phyloP scores from a whole-genome alignment of 2,888 invertebrate genomes.

The Helleia helle region DNA sequence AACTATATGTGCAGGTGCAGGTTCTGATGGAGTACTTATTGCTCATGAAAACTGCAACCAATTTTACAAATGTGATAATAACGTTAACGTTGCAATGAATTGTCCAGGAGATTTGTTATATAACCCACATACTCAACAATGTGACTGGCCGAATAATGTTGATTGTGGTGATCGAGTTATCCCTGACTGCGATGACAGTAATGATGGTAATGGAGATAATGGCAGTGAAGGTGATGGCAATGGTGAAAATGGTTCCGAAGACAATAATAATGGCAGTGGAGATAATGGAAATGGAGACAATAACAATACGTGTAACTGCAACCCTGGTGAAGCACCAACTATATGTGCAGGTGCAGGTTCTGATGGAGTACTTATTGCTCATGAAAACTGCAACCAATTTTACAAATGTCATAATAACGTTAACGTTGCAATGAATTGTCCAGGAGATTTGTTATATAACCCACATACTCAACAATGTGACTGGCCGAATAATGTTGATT shows the following conservation, averaged over 20 bases:
- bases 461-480: conserved; percentile 27
- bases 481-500: conserved; percentile 30
- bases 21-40: conserved; percentile 24
- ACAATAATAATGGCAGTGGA: background rate
- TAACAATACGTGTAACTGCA: conserved; percentile 16
- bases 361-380: conserved; percentile 27
- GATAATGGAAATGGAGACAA: background rate
- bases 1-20: conserved; percentile 19
- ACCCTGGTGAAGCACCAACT: conserved; percentile 23
- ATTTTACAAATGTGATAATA: conserved; percentile 26
- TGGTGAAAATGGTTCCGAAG: background rate
- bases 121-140: conserved; percentile 24
- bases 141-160: conserved; percentile 31
- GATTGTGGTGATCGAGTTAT: conserved; percentile 25
- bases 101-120: conserved; percentile 28
- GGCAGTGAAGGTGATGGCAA: conserved; percentile 8
- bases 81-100: conserved; percentile 16
- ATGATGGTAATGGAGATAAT: background rate
- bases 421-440: conserved; percentile 23
- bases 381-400: conserved; percentile 30
- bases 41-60: conserved; percentile 33
- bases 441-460: conserved; percentile 25
- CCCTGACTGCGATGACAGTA: conserved; percentile 14
- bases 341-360: conserved; percentile 25
- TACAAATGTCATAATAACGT: conserved; percentile 24